Conservation (phyloP, 1,140 invertebrate genomes). For the Habropoda laboriosa region DNA sequence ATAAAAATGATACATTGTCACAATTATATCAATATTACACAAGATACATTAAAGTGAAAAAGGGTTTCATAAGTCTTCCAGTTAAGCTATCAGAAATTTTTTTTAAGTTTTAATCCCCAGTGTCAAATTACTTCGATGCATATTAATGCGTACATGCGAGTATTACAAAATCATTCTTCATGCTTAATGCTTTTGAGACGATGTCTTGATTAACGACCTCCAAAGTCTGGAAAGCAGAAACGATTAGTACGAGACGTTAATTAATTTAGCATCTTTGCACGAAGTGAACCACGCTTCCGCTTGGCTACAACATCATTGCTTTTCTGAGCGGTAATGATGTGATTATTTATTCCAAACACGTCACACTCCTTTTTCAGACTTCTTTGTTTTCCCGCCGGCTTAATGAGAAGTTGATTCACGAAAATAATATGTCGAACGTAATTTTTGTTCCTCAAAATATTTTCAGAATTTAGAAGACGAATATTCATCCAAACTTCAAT, state of each 20-base stretch:
- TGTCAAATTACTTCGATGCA: background rate
- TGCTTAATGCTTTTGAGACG: background rate
- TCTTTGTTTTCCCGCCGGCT: background rate
- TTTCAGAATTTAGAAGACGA: background rate
- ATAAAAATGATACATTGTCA: no score
- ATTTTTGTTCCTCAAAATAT: background rate
- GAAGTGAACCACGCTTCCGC: slow-evolving; percentile 54
- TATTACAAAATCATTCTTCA: background rate
- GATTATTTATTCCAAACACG: slow-evolving; percentile 28
- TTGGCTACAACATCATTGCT: slow-evolving; percentile 44
- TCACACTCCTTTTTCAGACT: background rate
- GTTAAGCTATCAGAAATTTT: no score
- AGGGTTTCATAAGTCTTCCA: no score
- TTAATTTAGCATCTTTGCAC: slow-evolving; percentile 55
- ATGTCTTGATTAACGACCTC: slow-evolving; percentile 2
- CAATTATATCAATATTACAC: no score
- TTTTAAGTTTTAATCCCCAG: no score
- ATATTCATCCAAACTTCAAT: background rate
- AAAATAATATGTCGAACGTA: background rate
- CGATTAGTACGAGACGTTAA: slow-evolving; percentile 49
- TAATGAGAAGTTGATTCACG: background rate
- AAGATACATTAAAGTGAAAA: no score
- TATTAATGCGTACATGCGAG: background rate
- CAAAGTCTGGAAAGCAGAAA: slow-evolving; percentile 41
- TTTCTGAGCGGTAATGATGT: slow-evolving; percentile 15